Percentiles rank a stretch among this genome's conserved stretches.
These are phyloP conservation scores for Nansenia antarctica DNA, from an alignment of 2,113 vertebrate species.

Conservation along the genomic window DNA sequence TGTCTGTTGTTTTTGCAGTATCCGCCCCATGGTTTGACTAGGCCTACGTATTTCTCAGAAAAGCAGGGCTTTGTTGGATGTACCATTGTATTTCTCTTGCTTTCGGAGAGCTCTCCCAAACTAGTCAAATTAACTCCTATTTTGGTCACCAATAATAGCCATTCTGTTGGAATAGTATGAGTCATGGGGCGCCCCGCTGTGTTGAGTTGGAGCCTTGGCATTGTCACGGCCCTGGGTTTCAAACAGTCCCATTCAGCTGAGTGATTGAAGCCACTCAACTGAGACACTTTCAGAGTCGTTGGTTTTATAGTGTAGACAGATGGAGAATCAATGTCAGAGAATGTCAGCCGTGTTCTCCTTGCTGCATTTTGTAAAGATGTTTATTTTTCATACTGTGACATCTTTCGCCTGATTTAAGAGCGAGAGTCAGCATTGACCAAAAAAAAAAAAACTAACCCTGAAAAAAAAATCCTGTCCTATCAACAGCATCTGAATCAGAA, in stretches of 20 bases:
- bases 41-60: too few relatives aligned
- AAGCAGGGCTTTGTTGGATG: conserved; percentile 13
- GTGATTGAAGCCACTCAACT: conserved; percentile 54
- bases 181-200: conserved; percentile 21
- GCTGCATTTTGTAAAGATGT: background rate
- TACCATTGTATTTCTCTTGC: conserved; percentile 9
- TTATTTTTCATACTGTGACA: background rate
- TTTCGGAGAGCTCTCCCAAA: too few relatives aligned
- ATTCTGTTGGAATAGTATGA: conserved; percentile 34
- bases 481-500: background rate
- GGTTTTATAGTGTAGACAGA: conserved; percentile 34
- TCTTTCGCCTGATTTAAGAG: background rate
- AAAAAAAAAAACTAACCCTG: too few relatives aligned
- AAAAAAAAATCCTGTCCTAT: background rate
- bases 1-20: conserved; percentile 7
- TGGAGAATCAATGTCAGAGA: conserved; percentile 38
- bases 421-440: too few relatives aligned
- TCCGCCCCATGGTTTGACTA: background rate
- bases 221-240: conserved; percentile 34
- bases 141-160: conserved; percentile 16
- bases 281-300: conserved; percentile 35
- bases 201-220: conserved; percentile 37
- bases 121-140: too few relatives aligned
- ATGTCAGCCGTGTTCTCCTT: conserved; percentile 1
- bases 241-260: conserved; percentile 32